Conservation (phyloP, 2,888 invertebrate species). For the Cephus sareptanus region DNA sequence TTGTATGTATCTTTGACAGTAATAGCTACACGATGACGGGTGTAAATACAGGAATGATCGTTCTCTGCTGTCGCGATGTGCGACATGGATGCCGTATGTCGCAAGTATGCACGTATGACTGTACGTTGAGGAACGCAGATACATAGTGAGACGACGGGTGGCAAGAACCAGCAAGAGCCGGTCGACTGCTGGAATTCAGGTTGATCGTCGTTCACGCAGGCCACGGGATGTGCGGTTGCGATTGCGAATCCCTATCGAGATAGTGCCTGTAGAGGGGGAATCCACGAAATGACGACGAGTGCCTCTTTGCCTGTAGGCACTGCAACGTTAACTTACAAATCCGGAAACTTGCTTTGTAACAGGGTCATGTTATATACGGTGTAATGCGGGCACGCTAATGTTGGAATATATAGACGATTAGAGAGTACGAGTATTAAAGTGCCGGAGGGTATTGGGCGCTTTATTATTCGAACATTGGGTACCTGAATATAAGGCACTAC, state of each 20-base stretch:
- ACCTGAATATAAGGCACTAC: background rate
- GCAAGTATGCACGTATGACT: background rate
- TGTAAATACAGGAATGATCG: background rate
- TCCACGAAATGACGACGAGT: background rate
- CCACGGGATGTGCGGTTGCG: background rate
- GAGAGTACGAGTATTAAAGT: background rate
- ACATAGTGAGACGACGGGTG: conserved; percentile 6
- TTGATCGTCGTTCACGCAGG: conserved; percentile 24
- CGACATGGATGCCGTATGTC: background rate
- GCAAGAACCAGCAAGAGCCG: conserved; percentile 21
- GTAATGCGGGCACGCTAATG: background rate
- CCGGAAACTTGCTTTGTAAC: background rate
- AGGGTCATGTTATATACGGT: background rate
- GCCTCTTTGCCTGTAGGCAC: background rate
- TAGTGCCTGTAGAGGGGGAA: background rate
- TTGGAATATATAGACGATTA: background rate
- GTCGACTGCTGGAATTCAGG: conserved; percentile 13
- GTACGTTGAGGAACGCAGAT: background rate
- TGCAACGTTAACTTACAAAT: background rate
- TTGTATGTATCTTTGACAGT: background rate
- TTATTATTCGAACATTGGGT: background rate
- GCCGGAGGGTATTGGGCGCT: background rate
- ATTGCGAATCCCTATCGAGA: background rate
- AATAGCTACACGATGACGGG: background rate
- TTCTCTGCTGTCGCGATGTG: background rate